These are phyloP conservation scores for Tachina grossa DNA, from an alignment of 2,888 invertebrate species.

Conservation along the genomic window DNA sequence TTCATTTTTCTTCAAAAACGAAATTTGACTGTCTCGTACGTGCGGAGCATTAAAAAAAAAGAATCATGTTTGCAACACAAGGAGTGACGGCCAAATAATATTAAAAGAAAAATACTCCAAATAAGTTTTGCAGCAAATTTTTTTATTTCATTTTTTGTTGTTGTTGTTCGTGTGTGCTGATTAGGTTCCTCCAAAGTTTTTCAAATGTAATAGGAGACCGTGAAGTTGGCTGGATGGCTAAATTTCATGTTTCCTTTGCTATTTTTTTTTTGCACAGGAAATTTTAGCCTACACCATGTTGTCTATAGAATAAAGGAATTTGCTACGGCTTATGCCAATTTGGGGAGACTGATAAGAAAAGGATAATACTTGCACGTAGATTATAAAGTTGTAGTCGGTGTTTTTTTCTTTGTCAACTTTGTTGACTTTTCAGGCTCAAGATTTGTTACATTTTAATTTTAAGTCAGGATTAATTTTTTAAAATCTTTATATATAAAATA, in stretches of 20 bases:
- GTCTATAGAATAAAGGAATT: conserved; percentile 32
- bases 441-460: too few relatives aligned
- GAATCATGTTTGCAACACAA: conserved; percentile 59
- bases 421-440: conserved; percentile 11
- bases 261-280: conserved; percentile 14
- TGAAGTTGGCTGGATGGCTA: conserved; percentile 38
- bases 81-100: conserved; percentile 18
- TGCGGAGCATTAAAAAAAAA: conserved; percentile 76
- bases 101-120: conserved; percentile 19
- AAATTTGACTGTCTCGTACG: conserved; percentile 82
- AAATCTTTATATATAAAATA: too few relatives aligned
- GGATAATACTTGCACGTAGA: conserved; percentile 58
- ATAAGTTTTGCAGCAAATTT: conserved; percentile 63
- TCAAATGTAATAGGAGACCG: conserved; percentile 28
- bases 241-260: conserved; percentile 25
- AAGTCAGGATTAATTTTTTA: too few relatives aligned
- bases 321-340: conserved; percentile 51
- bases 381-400: conserved; percentile 61
- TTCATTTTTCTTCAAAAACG: conserved; percentile 75
- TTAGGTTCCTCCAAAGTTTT: conserved; percentile 65
- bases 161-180: conserved; percentile 68
- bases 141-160: not conserved
- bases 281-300: too few relatives aligned
- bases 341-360: conserved; percentile 22
- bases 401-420: conserved; percentile 49